Base-by-base conservation (phyloP, 1,140 invertebrate species). In the Hermatobates lingyangjiaoensis region DNA sequence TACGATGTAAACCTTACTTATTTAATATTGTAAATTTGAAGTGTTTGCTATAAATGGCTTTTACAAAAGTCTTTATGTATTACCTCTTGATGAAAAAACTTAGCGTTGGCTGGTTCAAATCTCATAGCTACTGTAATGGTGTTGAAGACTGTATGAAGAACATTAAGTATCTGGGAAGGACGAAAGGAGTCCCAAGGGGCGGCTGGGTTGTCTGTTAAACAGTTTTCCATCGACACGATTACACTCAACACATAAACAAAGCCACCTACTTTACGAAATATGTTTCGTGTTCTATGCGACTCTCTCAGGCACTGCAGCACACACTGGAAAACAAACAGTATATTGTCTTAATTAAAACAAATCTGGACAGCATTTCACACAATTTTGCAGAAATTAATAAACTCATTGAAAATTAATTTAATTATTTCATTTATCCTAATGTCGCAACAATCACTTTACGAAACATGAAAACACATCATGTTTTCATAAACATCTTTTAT, bases 21-120 rank as follows among this genome's bases (percentile, higher is more conserved):
- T n/a, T n/a, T n/a, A n/a, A n/a, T n/a, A n/a, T n/a, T n/a, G n/a
- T n/a, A n/a, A n/a, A n/a, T n/a, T n/a, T n/a, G n/a, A n/a, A n/a
- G n/a, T n/a, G n/a, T n/a, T n/a, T n/a, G n/a, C n/a, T n/a, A n/a
- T n/a, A n/a, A n/a, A n/a, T n/a, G n/a, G n/a, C n/a, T n/a, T n/a
- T n/a, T n/a, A n/a, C n/a, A n/a, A n/a, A n/a, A n/a, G n/a, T n/a
- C n/a, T n/a, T n/a, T n/a, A n/a, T n/a, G n/a, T n/a, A n/a, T n/a
- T 65, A 89, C 85, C 75, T 98, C 93, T 51, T 88, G 81, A 61
- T 93, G 81, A 74, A 98, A 98, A 70, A 94, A 94, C 65, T 95
- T 95, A 0, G 94, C 94, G 71, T 98, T 99, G 2, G 92, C 92
- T 1, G 95, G 95, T 68, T 98, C 95, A 66, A 94, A 98, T 60